Base-by-base conservation (phyloP, 2,797 vertebrate species). In the Tragelaphus eurycerus region DNA sequence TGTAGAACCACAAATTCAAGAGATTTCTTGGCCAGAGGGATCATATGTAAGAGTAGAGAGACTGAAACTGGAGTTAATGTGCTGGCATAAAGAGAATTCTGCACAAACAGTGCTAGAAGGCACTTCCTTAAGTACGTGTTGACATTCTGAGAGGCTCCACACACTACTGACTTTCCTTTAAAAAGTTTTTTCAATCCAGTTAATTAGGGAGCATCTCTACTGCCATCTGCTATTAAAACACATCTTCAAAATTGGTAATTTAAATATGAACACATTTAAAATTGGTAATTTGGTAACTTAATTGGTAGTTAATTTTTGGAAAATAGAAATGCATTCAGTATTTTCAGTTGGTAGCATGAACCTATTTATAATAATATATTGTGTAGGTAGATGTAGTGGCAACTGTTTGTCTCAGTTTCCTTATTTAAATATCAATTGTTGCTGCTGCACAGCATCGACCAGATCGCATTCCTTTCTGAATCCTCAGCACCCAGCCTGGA, bases 311-410 rank as follows among this genome's bases (percentile, higher is more conserved):
- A 46, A 94, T 14, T 50, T 96, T 84, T 31, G 86, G 31, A 85
- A 78, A 21, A 85, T 67, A 67, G 34, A 88, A 81, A 71, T n/a
- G 43, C 25, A 16, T 64, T 50, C 6, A 50, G 15, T 78, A 27
- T 74, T 89, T 96, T 67, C 93, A 57, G 34, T 71, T 81, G 60
- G n/a, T 96, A 43, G 16, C 46, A n/a, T 11, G 3, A 91, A 55
- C 29, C 27, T 52, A 74, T 93, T 95, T 82, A 60, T 27, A 71
- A 86, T 86, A 67, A 55, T 31, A 3, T 31, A 43, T 52, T n/a
- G 25, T 55, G 23, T 23, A 60, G 29, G 88, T 60, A 25, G 54
- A 64, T 92, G 90, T 92, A 48, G 16, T 43, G 46, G 1, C 31
- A 74, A 54, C 10, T 15, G 5, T 38, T 57, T 57, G 60, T 76